Evolutionary conservation across 2,888 invertebrate species (phyloP).

Genomic region (Molorchus minor): DNA sequence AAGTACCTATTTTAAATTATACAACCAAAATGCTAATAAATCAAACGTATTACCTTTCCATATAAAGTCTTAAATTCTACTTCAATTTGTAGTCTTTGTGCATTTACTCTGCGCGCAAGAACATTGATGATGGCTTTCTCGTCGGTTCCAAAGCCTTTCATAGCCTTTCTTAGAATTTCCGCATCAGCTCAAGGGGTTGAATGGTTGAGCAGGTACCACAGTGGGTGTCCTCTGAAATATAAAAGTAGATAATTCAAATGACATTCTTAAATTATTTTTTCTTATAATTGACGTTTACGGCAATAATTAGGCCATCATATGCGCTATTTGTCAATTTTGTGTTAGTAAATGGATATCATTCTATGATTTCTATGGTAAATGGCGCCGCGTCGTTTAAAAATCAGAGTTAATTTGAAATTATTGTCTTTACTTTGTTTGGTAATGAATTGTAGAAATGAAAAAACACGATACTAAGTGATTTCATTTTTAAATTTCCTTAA

Average conservation of each 20-base stretch:
- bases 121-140: slow-evolving; percentile 89
- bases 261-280: too few relatives aligned
- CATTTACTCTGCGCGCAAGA: slow-evolving; percentile 82
- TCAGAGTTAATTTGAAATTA: too few relatives aligned
- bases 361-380: too few relatives aligned
- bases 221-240: slow-evolving; percentile 76
- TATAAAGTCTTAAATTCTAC: slow-evolving; percentile 85
- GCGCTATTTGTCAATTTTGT: too few relatives aligned
- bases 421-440: too few relatives aligned
- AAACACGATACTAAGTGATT: too few relatives aligned
- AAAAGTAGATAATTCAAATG: slow-evolving; percentile 1
- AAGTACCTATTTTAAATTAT: slow-evolving; percentile 17
- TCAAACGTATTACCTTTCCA: slow-evolving; percentile 74
- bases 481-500: too few relatives aligned
- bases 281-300: too few relatives aligned
- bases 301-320: too few relatives aligned
- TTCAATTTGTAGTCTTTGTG: slow-evolving; percentile 85
- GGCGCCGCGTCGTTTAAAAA: too few relatives aligned
- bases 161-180: slow-evolving; percentile 82
- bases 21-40: not conserved
- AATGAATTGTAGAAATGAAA: too few relatives aligned
- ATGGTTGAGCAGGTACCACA: slow-evolving; percentile 77
- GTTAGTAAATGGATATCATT: too few relatives aligned
- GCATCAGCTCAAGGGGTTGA: slow-evolving; percentile 85
- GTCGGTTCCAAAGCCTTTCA: slow-evolving; percentile 94